These are phyloP conservation scores for Asteroscopus sphinx DNA, from an alignment of 2,888 invertebrate genomes.

Conservation along the genomic window DNA sequence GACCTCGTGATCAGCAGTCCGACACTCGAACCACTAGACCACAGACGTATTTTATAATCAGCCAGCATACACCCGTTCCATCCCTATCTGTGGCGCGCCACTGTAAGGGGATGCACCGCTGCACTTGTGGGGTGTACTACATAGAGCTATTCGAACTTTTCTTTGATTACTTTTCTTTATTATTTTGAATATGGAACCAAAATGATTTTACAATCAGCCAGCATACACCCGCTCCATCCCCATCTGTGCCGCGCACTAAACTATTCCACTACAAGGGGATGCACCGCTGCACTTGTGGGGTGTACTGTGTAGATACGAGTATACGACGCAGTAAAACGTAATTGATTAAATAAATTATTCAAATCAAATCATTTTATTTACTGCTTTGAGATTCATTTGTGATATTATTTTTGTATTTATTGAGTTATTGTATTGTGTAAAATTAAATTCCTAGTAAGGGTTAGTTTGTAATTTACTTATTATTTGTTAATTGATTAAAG, in stretches of 20 bases:
- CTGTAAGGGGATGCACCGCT: constrained; percentile 23
- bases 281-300: constrained; percentile 32
- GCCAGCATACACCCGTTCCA: neutral
- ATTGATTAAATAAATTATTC: constrained; percentile 12
- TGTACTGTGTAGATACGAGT: neutral
- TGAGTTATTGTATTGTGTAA: too few species aligned
- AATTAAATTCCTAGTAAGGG: too few species aligned
- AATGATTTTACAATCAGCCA: constrained; percentile 3
- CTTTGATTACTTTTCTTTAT: neutral
- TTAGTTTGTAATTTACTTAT: too few species aligned
- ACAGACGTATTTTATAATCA: constrained; percentile 9
- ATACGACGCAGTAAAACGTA: neutral
- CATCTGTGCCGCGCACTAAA: constrained; percentile 2
- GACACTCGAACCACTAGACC: too few species aligned
- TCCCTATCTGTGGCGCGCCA: neutral
- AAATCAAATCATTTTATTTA: too few species aligned
- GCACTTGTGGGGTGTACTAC: constrained; percentile 23
- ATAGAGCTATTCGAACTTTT: too few species aligned
- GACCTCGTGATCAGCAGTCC: too few species aligned
- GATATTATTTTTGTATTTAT: too few species aligned
- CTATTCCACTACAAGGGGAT: constrained; percentile 21
- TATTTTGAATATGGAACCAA: neutral
- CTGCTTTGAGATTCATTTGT: neutral
- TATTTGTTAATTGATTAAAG: too few species aligned
- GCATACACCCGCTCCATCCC: neutral